Evolutionary conservation across 2,113 vertebrate species (phyloP).

Genomic region (Narcine bancroftii): DNA sequence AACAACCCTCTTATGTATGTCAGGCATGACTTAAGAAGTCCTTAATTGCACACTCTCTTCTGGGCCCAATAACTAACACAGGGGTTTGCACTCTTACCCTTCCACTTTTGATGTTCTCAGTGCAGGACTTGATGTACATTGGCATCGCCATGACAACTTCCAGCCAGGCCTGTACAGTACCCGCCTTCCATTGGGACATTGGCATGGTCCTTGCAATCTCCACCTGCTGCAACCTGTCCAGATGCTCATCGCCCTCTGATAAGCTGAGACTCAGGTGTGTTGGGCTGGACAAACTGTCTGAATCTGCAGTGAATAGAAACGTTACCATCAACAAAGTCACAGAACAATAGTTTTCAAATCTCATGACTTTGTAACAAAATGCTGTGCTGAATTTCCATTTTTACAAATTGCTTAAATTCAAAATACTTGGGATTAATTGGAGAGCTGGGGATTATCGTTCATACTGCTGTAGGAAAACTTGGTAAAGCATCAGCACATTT

Average conservation of each 20-base stretch:
- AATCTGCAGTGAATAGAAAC: conserved; percentile 55
- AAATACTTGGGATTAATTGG: background rate
- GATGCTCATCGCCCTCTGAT: conserved; percentile 70
- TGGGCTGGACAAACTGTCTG: conserved; percentile 66
- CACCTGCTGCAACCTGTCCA: conserved; percentile 74
- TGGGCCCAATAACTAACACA: background rate
- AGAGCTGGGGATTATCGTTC: background rate
- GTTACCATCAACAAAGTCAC: background rate
- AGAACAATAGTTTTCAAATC: too few relatives aligned
- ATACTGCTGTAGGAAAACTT: background rate
- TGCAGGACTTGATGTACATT: conserved; percentile 73
- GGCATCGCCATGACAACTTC: conserved; percentile 85
- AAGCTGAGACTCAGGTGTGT: conserved; percentile 64
- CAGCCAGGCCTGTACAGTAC: conserved; percentile 76
- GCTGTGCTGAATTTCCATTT: background rate
- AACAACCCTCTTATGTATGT: too few relatives aligned
- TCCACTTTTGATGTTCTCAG: conserved; percentile 75
- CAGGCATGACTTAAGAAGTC: too few relatives aligned
- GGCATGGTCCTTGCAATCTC: conserved; percentile 66
- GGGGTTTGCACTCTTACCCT: conserved; percentile 54
- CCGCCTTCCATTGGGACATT: conserved; percentile 77
- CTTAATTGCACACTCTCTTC: too few relatives aligned
- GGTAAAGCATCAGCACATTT: background rate
- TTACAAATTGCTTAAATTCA: background rate
- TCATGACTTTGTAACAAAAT: background rate